phyloP scores from a whole-genome alignment of 2,888 invertebrate species.

The Drosophila merina region DNA sequence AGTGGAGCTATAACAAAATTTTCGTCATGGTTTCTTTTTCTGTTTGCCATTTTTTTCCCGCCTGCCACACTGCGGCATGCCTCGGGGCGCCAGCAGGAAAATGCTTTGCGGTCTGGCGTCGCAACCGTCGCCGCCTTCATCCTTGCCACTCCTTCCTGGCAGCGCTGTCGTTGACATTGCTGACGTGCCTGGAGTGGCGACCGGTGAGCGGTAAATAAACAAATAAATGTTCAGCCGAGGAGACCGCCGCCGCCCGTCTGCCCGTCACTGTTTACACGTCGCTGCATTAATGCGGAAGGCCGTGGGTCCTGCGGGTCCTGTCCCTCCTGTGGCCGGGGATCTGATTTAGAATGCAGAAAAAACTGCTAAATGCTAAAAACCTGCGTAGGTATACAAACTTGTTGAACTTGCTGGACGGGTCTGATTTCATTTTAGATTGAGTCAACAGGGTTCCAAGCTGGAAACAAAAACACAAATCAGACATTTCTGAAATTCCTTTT shows the following conservation, averaged over 20 bases:
- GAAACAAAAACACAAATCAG: too few species aligned
- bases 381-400: slow-evolving; percentile 18
- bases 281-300: slow-evolving; percentile 42
- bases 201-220: slow-evolving; percentile 34
- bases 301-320: background rate
- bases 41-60: slow-evolving; percentile 18
- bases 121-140: background rate
- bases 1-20: slow-evolving; percentile 33
- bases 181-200: slow-evolving; percentile 42
- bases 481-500: too few species aligned
- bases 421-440: slow-evolving; percentile 12
- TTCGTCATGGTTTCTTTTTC: slow-evolving; percentile 10
- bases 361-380: slow-evolving; percentile 13
- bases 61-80: slow-evolving; percentile 48
- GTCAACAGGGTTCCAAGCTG: background rate
- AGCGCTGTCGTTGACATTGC: slow-evolving; percentile 46
- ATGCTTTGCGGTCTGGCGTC: slow-evolving; percentile 43
- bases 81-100: slow-evolving; percentile 54
- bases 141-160: slow-evolving; percentile 8
- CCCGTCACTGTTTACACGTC: slow-evolving; percentile 30
- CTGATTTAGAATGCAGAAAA: slow-evolving; percentile 23
- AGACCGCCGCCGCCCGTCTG: slow-evolving; percentile 14
- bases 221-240: slow-evolving; percentile 38
- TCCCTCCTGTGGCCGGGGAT: background rate
- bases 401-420: slow-evolving; percentile 19